phyloP scores from a whole-genome alignment of 2,113 vertebrate species.

The Leucopternis melanops region DNA sequence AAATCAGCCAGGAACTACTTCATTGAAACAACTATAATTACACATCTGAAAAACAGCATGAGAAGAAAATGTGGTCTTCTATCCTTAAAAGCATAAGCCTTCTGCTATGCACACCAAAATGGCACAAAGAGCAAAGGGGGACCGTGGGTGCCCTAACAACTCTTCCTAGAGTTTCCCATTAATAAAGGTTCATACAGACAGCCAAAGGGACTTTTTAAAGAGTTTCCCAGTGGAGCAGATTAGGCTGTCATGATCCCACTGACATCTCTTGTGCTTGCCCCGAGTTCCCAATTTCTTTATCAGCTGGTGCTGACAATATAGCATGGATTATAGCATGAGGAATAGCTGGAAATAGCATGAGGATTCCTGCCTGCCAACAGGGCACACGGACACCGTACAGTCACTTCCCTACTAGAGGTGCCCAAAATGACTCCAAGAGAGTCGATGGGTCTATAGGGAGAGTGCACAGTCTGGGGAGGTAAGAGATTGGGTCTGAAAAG shows the following conservation, averaged over 20 bases:
- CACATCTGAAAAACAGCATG: not conserved
- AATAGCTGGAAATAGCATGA: not conserved
- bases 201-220: not conserved
- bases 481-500: not conserved
- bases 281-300: not conserved
- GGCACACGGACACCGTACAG: fast-evolving
- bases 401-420: not conserved
- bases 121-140: not conserved
- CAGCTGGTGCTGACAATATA: not conserved
- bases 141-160: not conserved
- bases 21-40: not conserved
- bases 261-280: not conserved
- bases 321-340: too few species aligned
- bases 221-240: not conserved
- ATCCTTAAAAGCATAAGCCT: not conserved
- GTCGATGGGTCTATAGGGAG: fast-evolving
- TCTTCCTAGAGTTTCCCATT: not conserved
- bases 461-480: not conserved
- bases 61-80: not conserved
- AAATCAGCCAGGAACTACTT: not conserved
- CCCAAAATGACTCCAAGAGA: not conserved
- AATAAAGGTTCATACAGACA: not conserved
- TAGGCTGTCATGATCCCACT: not conserved
- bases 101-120: not conserved
- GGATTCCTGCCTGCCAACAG: not conserved